These are phyloP conservation scores for Limnephilus rhombicus DNA, from an alignment of 2,888 invertebrate species.

Conservation along the genomic window DNA sequence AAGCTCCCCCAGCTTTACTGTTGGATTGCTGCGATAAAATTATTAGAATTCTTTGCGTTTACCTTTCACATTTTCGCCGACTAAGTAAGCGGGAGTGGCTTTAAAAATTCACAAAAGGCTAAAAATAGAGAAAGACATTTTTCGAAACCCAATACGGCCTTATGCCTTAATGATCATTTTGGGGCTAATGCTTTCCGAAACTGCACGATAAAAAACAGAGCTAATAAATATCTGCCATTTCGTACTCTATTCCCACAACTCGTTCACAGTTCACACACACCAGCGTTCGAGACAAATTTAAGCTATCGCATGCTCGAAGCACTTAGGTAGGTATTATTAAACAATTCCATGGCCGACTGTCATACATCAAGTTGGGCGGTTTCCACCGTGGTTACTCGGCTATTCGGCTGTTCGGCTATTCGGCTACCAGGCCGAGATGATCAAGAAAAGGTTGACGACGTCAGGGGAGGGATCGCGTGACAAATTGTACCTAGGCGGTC, in stretches of 20 bases:
- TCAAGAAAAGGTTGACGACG: constrained; percentile 24
- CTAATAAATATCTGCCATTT: constrained; percentile 1
- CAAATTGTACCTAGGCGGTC: constrained; percentile 42
- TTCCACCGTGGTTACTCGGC: background rate
- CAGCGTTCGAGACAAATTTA: background rate
- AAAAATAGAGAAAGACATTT: background rate
- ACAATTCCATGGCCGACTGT: constrained; percentile 11
- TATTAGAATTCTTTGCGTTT: background rate
- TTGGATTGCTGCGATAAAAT: background rate
- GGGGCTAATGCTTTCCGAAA: constrained; percentile 1
- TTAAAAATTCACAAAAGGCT: background rate
- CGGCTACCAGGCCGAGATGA: constrained; percentile 12
- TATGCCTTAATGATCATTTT: background rate
- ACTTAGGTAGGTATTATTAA: constrained; percentile 7
- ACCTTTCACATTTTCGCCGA: background rate
- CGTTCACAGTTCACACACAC: background rate
- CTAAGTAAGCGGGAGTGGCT: background rate
- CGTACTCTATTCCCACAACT: background rate
- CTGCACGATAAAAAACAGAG: background rate
- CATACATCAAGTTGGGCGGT: constrained; percentile 25
- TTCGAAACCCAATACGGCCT: background rate
- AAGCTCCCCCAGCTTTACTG: background rate
- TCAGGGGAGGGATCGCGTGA: constrained; percentile 38
- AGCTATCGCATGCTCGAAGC: constrained; percentile 6
- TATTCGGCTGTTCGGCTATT: background rate